These are phyloP conservation scores for Hyles lineata DNA, from an alignment of 2,888 invertebrate species.

Conservation along the genomic window DNA sequence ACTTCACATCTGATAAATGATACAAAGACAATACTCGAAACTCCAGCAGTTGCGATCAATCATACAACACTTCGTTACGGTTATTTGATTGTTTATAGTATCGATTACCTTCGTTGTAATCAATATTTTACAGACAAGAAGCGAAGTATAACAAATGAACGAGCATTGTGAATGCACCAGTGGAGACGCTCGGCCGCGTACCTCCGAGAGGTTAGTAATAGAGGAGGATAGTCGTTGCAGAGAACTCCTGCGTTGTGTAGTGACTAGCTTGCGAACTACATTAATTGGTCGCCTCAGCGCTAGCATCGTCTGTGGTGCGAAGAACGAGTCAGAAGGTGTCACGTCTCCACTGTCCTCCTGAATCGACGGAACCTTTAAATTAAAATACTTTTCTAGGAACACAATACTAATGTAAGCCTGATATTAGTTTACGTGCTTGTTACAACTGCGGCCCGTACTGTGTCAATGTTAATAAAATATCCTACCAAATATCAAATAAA, in stretches of 20 bases:
- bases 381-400: constrained; percentile 60
- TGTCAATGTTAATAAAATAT: constrained; percentile 8
- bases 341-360: constrained; percentile 72
- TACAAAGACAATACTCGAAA: not conserved
- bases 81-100: not conserved
- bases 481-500: constrained; percentile 26
- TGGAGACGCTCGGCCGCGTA: constrained; percentile 63
- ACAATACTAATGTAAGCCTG: constrained; percentile 23
- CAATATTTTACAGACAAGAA: not conserved
- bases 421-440: constrained; percentile 9
- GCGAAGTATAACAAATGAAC: not conserved
- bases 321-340: constrained; percentile 66
- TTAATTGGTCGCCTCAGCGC: constrained; percentile 76
- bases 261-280: constrained; percentile 82
- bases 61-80: not conserved
- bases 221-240: constrained; percentile 80
- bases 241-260: constrained; percentile 77
- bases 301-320: constrained; percentile 71
- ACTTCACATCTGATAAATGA: not conserved
- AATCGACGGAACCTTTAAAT: constrained; percentile 76
- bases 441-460: not conserved
- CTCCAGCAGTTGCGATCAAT: not conserved
- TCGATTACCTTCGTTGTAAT: not conserved
- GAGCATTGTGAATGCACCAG: constrained; percentile 64
- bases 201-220: constrained; percentile 82